Percentiles rank a stretch among this genome's conserved stretches.
These are phyloP conservation scores for Andrena flavipes DNA, from an alignment of 2,888 invertebrate genomes.

Conservation along the genomic window DNA sequence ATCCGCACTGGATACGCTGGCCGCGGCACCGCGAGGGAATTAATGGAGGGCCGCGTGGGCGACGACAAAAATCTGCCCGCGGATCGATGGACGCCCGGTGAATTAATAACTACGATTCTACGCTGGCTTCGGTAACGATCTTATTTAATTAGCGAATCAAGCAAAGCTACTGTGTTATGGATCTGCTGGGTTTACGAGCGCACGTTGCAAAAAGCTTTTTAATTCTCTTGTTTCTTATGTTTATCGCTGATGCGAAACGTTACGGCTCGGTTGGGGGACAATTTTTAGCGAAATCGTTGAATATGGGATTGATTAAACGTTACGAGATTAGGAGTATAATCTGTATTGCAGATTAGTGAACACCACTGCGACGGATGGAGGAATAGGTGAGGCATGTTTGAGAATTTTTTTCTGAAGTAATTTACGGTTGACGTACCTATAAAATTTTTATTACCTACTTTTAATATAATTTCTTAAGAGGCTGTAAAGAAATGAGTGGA, in stretches of 20 bases:
- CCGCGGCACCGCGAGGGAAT: constrained; percentile 17
- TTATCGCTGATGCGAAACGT: background rate
- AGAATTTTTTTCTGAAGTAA: no score
- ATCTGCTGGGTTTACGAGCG: background rate
- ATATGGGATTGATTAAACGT: no score
- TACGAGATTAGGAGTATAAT: no score
- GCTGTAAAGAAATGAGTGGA: no score
- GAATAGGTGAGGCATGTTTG: no score
- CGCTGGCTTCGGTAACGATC: background rate
- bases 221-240: background rate
- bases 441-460: no score
- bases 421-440: no score
- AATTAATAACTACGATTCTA: constrained; percentile 9
- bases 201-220: background rate
- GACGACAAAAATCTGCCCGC: constrained; percentile 50
- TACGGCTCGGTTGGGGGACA: background rate
- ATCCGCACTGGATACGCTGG: constrained; percentile 16
- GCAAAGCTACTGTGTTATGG: background rate
- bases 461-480: no score
- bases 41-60: constrained; percentile 60
- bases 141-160: constrained; percentile 34
- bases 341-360: no score
- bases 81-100: background rate
- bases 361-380: no score
- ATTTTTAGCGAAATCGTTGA: no score